Evolutionary conservation across 2,113 vertebrate genomes (phyloP).

Genomic region (Callocephalon fimbriatum): DNA sequence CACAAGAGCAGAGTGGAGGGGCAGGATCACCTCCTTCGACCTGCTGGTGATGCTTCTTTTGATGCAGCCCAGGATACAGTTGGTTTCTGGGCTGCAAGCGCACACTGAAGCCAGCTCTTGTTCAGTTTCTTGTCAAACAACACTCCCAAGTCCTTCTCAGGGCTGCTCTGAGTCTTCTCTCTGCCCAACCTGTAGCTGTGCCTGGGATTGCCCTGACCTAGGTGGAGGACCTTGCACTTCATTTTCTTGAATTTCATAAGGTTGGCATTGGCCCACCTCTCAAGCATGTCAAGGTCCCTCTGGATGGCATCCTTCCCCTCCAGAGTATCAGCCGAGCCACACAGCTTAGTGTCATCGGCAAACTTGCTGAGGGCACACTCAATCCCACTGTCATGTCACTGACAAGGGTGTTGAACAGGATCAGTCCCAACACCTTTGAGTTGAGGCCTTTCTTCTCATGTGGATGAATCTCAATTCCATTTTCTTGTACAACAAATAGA

Average conservation of each 20-base stretch:
- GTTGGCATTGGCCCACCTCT: background rate
- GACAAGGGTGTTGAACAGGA: background rate
- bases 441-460: background rate
- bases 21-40: background rate
- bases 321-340: background rate
- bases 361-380: background rate
- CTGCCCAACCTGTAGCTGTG: too few species aligned
- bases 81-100: background rate
- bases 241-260: background rate
- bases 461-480: background rate
- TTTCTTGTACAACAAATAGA: background rate
- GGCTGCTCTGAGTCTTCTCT: too few species aligned
- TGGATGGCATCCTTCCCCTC: background rate
- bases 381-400: background rate
- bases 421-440: background rate
- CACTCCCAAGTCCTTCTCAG: background rate
- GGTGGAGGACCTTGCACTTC: background rate
- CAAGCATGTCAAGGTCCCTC: background rate
- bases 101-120: background rate
- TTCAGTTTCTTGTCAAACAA: background rate
- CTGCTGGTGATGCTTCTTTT: background rate
- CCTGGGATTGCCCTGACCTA: too few species aligned
- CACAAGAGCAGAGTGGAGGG: background rate
- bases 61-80: background rate
- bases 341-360: background rate